A percentile compares a stretch with the other conserved stretches of the same genome.
Evolutionary conservation across 1,140 invertebrate genomes (phyloP).

Genomic region (Pachypeltis micranthus): DNA sequence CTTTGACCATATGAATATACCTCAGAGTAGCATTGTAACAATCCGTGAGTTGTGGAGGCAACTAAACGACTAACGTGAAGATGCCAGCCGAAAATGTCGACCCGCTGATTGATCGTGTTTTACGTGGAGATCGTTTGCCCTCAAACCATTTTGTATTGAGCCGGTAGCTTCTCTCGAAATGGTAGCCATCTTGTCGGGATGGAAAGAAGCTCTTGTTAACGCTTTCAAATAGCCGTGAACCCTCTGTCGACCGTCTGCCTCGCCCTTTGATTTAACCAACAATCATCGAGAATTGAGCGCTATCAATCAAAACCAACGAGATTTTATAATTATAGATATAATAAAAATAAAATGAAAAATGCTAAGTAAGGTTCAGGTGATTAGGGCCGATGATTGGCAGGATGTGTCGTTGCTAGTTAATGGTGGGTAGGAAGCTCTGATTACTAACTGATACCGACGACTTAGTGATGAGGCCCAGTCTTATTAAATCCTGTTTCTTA

Average conservation of each 20-base stretch:
- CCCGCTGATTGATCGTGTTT: too few relatives aligned
- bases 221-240: background rate
- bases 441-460: constrained; percentile 8
- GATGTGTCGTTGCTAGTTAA: constrained; percentile 2
- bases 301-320: background rate
- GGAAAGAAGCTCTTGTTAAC: background rate
- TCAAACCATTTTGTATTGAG: background rate
- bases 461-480: constrained; percentile 1
- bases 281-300: background rate
- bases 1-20: too few relatives aligned
- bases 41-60: too few relatives aligned
- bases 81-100: too few relatives aligned
- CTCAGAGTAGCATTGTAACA: too few relatives aligned
- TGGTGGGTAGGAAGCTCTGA: constrained; percentile 2
- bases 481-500: constrained; percentile 12
- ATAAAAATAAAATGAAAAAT: constrained; percentile 13
- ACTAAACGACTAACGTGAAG: too few relatives aligned
- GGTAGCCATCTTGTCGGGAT: background rate
- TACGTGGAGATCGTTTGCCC: background rate
- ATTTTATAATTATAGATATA: constrained; percentile 6
- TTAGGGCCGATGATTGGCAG: constrained; percentile 10
- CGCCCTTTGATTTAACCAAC: background rate
- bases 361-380: constrained; percentile 8
- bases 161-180: background rate
- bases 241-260: background rate